Evolutionary conservation across 2,888 invertebrate genomes (phyloP), one percentile per base, ranked within the genome.

Genomic region (Lamellibrachia columna): DNA sequence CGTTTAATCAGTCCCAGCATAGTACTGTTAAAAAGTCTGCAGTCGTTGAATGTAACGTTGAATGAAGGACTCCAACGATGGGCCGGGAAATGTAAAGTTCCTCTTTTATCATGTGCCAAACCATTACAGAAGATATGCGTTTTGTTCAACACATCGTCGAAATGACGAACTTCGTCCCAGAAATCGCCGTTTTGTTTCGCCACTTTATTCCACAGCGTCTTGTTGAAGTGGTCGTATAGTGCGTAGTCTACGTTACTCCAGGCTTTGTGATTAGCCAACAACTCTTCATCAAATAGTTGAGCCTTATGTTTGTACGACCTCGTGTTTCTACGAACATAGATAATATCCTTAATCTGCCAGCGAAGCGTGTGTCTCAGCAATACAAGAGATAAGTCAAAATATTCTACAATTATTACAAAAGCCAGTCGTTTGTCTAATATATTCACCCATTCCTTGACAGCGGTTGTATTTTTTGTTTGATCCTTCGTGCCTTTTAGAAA

Each of bases 271-370:
- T 95, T 94, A 11, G 94, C 93, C 40, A 40, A 40, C 40, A 40
- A 40, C 40, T 40, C 40, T 40, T 1, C 40, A 40, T 40, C 40
- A 1, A 40, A 40, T 40, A 40, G 40, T 40, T 40, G 40, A 40
- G 40, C 1, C 40, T 40, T 40, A 1, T 40, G 1, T 40, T 40
- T 40, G 40, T 40, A 40, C 1, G 40, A 40, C 40, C 40, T 40
- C 40, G 40, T 40, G 40, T 40, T 40, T 40, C 40, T 40, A 1
- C 40, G 40, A 40, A 40, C 28, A 93, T 95, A 95, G 1, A 96
- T 55, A n/a, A 96, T 95, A 93, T 96, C 96, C 91, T 95, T 95
- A 1, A 95, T 94, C 4, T 93, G 94, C 96, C 96, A 96, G 93
- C 96, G 96, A 95, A 96, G 95, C 22, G 94, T 90, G 28, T 96